Conservation (phyloP, 2,888 invertebrate species). For the Schizaphis graminum region DNA sequence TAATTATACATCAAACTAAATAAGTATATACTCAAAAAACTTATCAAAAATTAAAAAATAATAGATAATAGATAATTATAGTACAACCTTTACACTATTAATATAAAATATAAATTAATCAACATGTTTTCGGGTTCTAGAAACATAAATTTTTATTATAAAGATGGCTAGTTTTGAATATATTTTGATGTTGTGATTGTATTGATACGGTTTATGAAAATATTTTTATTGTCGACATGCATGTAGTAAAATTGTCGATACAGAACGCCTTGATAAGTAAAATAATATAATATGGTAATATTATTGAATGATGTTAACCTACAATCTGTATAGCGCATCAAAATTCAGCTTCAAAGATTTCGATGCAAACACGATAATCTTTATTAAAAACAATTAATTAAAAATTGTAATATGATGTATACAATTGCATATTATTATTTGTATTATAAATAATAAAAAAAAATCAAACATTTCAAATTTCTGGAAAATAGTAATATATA, state of each 20-base stretch:
- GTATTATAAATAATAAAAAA: neutral
- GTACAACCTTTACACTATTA: too few relatives aligned
- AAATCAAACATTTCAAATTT: neutral
- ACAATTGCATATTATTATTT: too few relatives aligned
- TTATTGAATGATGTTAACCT: neutral
- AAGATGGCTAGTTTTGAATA: neutral
- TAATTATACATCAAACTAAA: neutral
- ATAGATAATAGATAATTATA: too few relatives aligned
- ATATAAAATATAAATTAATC: too few relatives aligned
- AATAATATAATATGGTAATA: too few relatives aligned
- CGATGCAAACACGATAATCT: too few relatives aligned
- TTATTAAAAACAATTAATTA: too few relatives aligned
- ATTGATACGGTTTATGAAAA: neutral
- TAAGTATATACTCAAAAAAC: neutral
- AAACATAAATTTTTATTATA: neutral
- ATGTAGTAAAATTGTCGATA: conserved; percentile 33
- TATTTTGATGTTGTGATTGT: neutral
- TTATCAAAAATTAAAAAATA: neutral
- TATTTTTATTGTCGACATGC: neutral
- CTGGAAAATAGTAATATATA: neutral
- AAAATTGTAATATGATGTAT: too few relatives aligned
- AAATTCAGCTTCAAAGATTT: too few relatives aligned
- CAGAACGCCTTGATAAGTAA: neutral
- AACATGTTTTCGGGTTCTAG: too few relatives aligned
- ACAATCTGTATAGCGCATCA: fast-evolving